A percentile compares a stretch with the other conserved stretches of the same genome.
Conservation (phyloP, 2,888 invertebrate species). For the Elgonia sp. region DNA sequence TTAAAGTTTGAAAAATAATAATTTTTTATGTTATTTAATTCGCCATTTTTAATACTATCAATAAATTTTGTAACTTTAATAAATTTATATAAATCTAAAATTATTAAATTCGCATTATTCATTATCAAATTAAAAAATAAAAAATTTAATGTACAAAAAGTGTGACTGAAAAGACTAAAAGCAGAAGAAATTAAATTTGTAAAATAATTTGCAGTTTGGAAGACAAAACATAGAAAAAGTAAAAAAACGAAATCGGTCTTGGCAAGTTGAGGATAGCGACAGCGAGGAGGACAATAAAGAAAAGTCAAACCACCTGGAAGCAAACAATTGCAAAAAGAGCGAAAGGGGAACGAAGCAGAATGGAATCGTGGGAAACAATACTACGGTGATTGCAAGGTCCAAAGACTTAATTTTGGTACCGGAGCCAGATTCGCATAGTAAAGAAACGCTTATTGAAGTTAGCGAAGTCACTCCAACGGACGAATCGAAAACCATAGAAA, state of each 20-base stretch:
- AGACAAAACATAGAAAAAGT: slow-evolving; percentile 89
- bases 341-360: slow-evolving; percentile 76
- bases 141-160: neutral
- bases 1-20: no score
- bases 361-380: slow-evolving; percentile 88
- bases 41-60: no score
- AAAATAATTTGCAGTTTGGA: slow-evolving; percentile 90
- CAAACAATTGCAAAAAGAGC: slow-evolving; percentile 78
- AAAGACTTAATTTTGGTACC: slow-evolving; percentile 93
- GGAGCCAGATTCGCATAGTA: slow-evolving; percentile 89
- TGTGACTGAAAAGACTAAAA: neutral
- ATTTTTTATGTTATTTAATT: no score
- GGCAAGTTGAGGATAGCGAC: slow-evolving; percentile 87
- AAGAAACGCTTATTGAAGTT: slow-evolving; percentile 58
- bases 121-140: no score
- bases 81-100: no score
- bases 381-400: slow-evolving; percentile 90
- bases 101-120: no score
- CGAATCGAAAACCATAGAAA: slow-evolving; percentile 38
- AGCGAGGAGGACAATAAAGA: slow-evolving; percentile 87
- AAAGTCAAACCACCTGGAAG: slow-evolving; percentile 81
- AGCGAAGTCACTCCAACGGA: slow-evolving; percentile 56
- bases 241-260: slow-evolving; percentile 87
- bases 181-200: neutral
- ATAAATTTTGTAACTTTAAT: no score